Base-by-base conservation (phyloP, 2,113 vertebrate species). In the cat (Felis catus) region DNA sequence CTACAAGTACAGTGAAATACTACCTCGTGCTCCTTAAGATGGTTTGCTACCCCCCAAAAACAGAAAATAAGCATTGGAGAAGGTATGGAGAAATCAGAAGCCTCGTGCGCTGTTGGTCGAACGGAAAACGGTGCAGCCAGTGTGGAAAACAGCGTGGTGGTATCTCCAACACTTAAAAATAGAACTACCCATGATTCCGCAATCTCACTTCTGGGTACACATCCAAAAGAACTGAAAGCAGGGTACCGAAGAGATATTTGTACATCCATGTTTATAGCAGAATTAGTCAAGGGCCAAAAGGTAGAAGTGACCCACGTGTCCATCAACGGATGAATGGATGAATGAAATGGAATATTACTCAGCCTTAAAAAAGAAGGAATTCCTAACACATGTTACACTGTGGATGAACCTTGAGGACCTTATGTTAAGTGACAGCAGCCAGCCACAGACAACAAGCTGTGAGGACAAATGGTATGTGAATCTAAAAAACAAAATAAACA, bases 41-140 rank as follows among this genome's bases (percentile, higher is more conserved):
- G 21, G n/a, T 23, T 48, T 48, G 41, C n/a, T 39, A 21, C 58
- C 61, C 15, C 8, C 27, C 9, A 14, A 91, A 95, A 68, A 81
- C 2, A 4, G 48, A 11, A 55, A 65, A 27, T 48, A 39, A 14
- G 12, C 65, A 15, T 33, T 63, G 45, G 39, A 53, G 58, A 93
- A n/a, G 14, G 36, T n/a, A 3, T 25, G 11, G 48, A 58, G 65
- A n/a, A 48, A 45, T 13, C 36, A 8, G 31, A 89, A 74, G 65
- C 21, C 25, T 29, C 36, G 0, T 12, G 31, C 29, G n/a, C 58
- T 29, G 0, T 29, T 3, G 16, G 19, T 39, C 13, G 48, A 16
- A 73, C 11, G 41, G 29, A 66, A 70, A 78, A 21, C 1, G 14
- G 7, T 14, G 1, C 9, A 23, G 19, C 36, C 65, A 31, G 33